These are phyloP conservation scores for Chelon labrosus DNA, from an alignment of 2,797 vertebrate species.

Conservation along the genomic window DNA sequence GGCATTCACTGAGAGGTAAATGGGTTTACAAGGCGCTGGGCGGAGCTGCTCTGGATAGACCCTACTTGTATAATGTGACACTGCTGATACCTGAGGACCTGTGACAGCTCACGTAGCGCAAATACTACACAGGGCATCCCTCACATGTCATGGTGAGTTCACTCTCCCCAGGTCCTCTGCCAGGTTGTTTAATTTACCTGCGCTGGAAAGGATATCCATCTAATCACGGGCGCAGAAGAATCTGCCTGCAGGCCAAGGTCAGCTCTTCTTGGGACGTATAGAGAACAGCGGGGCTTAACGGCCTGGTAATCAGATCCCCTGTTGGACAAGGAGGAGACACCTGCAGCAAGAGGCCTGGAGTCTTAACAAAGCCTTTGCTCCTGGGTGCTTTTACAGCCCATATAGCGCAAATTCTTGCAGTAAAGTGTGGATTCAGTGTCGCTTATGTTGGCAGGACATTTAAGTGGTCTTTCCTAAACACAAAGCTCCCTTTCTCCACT, in stretches of 20 bases:
- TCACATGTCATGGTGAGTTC: slow-evolving; percentile 3
- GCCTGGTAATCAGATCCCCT: slow-evolving; percentile 60
- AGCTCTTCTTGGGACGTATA: slow-evolving; percentile 30
- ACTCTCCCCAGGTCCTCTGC: not conserved
- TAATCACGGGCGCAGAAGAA: slow-evolving; percentile 17
- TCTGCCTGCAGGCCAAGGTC: slow-evolving; percentile 37
- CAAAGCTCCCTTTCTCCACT: not conserved
- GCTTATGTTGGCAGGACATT: not conserved
- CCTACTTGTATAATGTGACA: slow-evolving; percentile 35
- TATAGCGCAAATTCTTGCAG: not conserved
- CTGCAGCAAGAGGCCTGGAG: slow-evolving; percentile 21
- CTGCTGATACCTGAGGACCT: slow-evolving; percentile 31
- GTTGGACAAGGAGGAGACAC: slow-evolving; percentile 35
- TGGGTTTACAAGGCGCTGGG: slow-evolving; percentile 31
- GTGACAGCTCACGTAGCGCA: slow-evolving; percentile 37
- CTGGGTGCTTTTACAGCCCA: not conserved
- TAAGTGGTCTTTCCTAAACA: too few species aligned
- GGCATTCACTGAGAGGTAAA: slow-evolving; percentile 30
- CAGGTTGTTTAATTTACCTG: not conserved
- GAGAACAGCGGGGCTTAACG: slow-evolving; percentile 62
- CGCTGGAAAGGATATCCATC: slow-evolving; percentile 5
- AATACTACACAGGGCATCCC: slow-evolving; percentile 34
- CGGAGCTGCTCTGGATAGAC: slow-evolving; percentile 9
- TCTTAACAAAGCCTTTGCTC: slow-evolving; percentile 28
- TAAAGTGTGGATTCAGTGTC: not conserved